phyloP scores from a whole-genome alignment of 2,888 invertebrate genomes.

The Eupithecia tripunctaria region DNA sequence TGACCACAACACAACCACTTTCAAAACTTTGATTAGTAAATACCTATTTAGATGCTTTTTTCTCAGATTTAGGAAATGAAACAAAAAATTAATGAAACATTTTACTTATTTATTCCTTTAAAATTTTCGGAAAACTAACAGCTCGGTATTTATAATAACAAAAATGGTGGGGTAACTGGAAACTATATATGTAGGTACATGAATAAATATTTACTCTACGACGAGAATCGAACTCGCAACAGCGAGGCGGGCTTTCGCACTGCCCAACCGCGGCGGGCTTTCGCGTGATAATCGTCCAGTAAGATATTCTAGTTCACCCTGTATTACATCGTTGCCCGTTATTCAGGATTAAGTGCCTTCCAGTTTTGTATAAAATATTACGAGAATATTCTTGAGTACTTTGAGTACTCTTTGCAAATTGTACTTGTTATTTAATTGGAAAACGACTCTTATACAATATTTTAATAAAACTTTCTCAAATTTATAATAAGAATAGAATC shows the following conservation, averaged over 20 bases:
- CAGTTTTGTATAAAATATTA: constrained; percentile 35
- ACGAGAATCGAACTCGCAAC: neutral
- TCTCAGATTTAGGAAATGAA: neutral
- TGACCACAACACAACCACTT: neutral
- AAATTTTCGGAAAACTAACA: too few species aligned
- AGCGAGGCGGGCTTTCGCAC: neutral
- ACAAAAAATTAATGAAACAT: too few species aligned
- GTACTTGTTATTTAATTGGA: constrained; percentile 33
- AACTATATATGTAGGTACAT: too few species aligned
- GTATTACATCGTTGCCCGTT: constrained; percentile 31
- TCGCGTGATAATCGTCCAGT: neutral
- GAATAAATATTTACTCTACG: neutral
- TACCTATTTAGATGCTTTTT: neutral
- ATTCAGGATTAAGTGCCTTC: constrained; percentile 34
- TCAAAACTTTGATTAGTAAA: neutral
- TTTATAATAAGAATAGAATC: neutral
- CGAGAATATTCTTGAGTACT: constrained; percentile 16
- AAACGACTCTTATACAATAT: constrained; percentile 8
- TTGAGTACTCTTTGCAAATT: constrained; percentile 30
- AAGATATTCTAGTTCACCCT: neutral
- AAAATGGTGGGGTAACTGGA: too few species aligned
- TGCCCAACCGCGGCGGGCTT: neutral
- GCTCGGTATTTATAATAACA: too few species aligned
- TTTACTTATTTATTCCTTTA: too few species aligned
- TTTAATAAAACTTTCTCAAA: neutral